phyloP scores from a whole-genome alignment of 1,140 invertebrate genomes.

The Drosophila orena region DNA sequence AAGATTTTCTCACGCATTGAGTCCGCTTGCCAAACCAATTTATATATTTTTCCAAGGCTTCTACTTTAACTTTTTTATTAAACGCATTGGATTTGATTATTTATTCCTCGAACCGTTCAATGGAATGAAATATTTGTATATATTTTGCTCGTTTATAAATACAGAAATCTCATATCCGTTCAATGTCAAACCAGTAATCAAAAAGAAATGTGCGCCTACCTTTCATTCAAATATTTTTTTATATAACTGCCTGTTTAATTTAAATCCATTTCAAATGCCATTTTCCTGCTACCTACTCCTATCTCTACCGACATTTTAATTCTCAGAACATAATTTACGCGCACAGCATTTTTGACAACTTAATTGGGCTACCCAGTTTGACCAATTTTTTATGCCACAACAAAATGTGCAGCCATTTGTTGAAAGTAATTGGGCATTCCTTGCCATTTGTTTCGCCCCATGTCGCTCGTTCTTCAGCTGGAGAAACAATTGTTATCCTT shows the following conservation, averaged over 20 bases:
- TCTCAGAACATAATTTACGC: slow-evolving; percentile 66
- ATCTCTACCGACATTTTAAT: slow-evolving; percentile 43
- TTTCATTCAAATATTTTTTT: neutral
- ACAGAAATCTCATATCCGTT: neutral
- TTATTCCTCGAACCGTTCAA: neutral
- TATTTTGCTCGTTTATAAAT: too few relatives aligned
- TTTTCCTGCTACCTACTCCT: neutral
- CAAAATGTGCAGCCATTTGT: slow-evolving; percentile 58
- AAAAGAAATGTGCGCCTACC: neutral
- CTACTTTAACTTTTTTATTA: too few relatives aligned
- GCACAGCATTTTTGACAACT: slow-evolving; percentile 68
- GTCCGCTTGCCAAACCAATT: slow-evolving; percentile 2
- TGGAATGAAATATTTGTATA: neutral
- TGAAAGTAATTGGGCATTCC: slow-evolving; percentile 70
- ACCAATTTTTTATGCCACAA: slow-evolving; percentile 12
- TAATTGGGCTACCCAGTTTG: slow-evolving; percentile 51
- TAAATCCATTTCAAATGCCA: slow-evolving; percentile 39
- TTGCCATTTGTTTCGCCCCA: slow-evolving; percentile 62
- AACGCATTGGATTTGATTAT: too few relatives aligned
- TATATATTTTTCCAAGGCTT: neutral
- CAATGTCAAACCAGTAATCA: neutral
- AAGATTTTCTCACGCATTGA: slow-evolving; percentile 36
- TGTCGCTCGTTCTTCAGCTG: slow-evolving; percentile 59
- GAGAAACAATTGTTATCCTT: slow-evolving; percentile 41
- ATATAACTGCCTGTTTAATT: slow-evolving; percentile 24